A percentile compares a stretch with the other conserved stretches of the same genome.
phyloP scores from a whole-genome alignment of 2,113 vertebrate species.

The Vireo altiloquus region DNA sequence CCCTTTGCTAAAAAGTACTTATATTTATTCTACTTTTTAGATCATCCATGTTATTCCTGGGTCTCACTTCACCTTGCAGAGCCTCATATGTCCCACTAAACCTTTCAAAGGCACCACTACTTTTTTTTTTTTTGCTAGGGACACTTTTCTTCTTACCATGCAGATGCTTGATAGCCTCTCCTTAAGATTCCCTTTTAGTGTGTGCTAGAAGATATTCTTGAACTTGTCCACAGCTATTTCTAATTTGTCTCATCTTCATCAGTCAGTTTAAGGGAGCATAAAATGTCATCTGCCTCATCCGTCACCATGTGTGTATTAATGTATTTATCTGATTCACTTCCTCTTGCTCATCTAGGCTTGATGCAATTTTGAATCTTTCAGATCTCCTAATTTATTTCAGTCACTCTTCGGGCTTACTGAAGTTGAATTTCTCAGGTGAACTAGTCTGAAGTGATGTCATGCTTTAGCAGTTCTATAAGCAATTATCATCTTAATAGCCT shows the following conservation, averaged over 20 bases:
- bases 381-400: slow-evolving; percentile 79
- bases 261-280: slow-evolving; percentile 76
- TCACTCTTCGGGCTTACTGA: slow-evolving; percentile 59
- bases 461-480: slow-evolving; percentile 72
- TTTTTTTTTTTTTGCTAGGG: not conserved
- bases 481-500: slow-evolving; percentile 75
- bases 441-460: slow-evolving; percentile 69
- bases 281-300: slow-evolving; percentile 75
- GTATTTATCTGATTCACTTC: slow-evolving; percentile 76
- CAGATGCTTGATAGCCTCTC: not conserved
- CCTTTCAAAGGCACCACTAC: not conserved
- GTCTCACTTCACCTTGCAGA: not conserved
- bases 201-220: slow-evolving; percentile 44
- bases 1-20: not conserved
- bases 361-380: slow-evolving; percentile 70
- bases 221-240: slow-evolving; percentile 73
- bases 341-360: slow-evolving; percentile 62
- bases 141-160: not conserved
- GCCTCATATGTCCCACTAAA: not conserved
- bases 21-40: not conserved
- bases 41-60: not conserved
- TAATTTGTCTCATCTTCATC: slow-evolving; percentile 79
- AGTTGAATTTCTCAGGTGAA: slow-evolving; percentile 76
- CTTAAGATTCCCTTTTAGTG: slow-evolving; percentile 68
- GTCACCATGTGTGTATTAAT: slow-evolving; percentile 73